Evolutionary conservation across 1,140 invertebrate genomes (phyloP), one percentile per base, ranked within the genome.

Genomic region (Drosophila lacertosa): DNA sequence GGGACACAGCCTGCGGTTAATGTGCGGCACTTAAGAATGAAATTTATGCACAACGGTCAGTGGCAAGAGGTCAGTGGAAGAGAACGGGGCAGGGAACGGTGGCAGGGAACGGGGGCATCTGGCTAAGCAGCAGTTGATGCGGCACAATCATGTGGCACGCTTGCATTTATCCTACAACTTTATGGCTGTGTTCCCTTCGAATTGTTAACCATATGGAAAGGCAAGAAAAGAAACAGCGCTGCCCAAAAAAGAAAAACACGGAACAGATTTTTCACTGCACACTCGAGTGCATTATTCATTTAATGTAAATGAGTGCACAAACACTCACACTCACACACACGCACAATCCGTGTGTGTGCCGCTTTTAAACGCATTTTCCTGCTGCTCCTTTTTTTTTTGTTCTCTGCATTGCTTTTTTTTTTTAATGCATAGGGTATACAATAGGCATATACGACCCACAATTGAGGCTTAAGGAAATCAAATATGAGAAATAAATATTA

Each of bases 281-380:
- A 78, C 63, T 68, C 57, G 60, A 82, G 79, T 83, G 79, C 82
- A 84, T 88, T 81, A 77, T 88, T 77, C 82, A 84, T 83, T 83
- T 84, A 79, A 83, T 84, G 79, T 83, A 75, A 83, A 83, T 53
- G 68, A 71, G 47, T 66, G 54, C 62, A 45, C 50, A 65, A 60
- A 24, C 16, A 42, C 10, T 3, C 18, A 26, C 40, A 57, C 66
- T 16, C 40, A 13, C 59, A 24, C 42, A 50, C 45, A 45, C 47
- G 16, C 48, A 9, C 40, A 50, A 11, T 33, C 44, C 32, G 22
- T 32, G 55, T 33, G 26, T 42, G 33, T 33, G 54, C 26, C 64
- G 62, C 48, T 60, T 62, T 60, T 29, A 53, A 18, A 54, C 45
- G 40, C 48, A 62, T 63, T 53, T 63, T 32, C 24, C 40, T 63